Evolutionary conservation across 1,140 invertebrate species (phyloP).

Genomic region (Maconellicoccus hirsutus): DNA sequence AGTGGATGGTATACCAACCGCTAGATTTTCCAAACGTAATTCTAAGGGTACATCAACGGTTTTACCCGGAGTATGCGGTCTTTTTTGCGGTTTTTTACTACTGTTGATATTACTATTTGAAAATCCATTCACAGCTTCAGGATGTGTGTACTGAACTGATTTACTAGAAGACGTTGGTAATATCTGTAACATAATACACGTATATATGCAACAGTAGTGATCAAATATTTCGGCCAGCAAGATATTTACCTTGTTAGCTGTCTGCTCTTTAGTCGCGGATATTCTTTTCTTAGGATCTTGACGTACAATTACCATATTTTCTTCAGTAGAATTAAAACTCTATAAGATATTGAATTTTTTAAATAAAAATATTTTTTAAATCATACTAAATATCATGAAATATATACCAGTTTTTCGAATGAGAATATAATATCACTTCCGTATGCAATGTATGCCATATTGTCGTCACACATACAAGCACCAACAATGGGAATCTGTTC

Average conservation of each 20-base stretch:
- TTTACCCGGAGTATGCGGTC: conserved; percentile 24
- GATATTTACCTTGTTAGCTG: conserved; percentile 23
- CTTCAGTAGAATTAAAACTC: conserved; percentile 40
- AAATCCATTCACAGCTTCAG: conserved; percentile 27
- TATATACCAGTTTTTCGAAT: conserved; percentile 48
- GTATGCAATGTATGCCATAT: conserved; percentile 44
- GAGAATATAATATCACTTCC: conserved; percentile 40
- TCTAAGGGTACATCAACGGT: conserved; percentile 60
- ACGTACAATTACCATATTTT: conserved; percentile 44
- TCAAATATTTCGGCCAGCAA: neutral
- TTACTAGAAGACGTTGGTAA: conserved; percentile 30
- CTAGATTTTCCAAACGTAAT: conserved; percentile 56
- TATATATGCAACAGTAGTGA: neutral
- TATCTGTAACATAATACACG: conserved; percentile 29
- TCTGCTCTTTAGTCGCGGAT: conserved; percentile 32
- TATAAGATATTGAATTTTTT: too few relatives aligned
- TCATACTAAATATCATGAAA: neutral
- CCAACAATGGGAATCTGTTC: conserved; percentile 44
- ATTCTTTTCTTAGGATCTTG: conserved; percentile 38
- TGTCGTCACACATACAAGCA: conserved; percentile 37
- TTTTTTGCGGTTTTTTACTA: neutral
- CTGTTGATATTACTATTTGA: neutral
- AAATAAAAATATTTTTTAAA: conserved; percentile 13
- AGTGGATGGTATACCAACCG: conserved; percentile 40
- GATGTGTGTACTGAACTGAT: conserved; percentile 39